Evolutionary conservation across 2,797 vertebrate species (phyloP).

Genomic region (Discoglossus pictus): DNA sequence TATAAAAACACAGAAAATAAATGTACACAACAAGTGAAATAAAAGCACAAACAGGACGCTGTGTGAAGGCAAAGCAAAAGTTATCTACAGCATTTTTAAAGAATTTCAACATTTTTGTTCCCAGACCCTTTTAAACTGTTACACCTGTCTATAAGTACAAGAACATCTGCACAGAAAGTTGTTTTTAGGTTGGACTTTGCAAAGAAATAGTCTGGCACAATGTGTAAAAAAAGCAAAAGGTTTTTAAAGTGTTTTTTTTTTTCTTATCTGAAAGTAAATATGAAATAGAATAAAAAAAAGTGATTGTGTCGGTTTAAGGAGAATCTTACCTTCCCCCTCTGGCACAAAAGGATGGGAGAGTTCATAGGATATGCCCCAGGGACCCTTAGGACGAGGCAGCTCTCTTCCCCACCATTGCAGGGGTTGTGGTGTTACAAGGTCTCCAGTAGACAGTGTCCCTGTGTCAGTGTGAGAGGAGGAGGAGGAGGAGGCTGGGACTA

Average conservation of each 20-base stretch:
- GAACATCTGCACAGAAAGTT: neutral
- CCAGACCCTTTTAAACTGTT: too few species aligned
- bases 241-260: neutral
- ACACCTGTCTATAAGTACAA: too few species aligned
- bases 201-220: neutral
- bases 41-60: too few species aligned
- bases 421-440: constrained; percentile 50
- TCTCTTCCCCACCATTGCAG: constrained; percentile 32
- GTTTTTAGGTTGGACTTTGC: neutral
- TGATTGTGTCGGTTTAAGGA: neutral
- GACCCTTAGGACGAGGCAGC: constrained; percentile 28
- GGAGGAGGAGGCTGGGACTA: constrained; percentile 66
- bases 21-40: neutral
- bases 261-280: too few species aligned
- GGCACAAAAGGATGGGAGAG: constrained; percentile 44
- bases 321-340: constrained; percentile 39
- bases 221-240: constrained; percentile 2
- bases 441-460: constrained; percentile 58
- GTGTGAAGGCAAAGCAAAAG: too few species aligned
- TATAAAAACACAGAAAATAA: neutral
- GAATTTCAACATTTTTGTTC: too few species aligned
- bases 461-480: constrained; percentile 64
- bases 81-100: too few species aligned
- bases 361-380: constrained; percentile 38
- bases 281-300: neutral